A percentile compares a stretch with the other conserved stretches of the same genome.
Evolutionary conservation across 2,888 invertebrate genomes (phyloP).

Genomic region (Colletes collaris): DNA sequence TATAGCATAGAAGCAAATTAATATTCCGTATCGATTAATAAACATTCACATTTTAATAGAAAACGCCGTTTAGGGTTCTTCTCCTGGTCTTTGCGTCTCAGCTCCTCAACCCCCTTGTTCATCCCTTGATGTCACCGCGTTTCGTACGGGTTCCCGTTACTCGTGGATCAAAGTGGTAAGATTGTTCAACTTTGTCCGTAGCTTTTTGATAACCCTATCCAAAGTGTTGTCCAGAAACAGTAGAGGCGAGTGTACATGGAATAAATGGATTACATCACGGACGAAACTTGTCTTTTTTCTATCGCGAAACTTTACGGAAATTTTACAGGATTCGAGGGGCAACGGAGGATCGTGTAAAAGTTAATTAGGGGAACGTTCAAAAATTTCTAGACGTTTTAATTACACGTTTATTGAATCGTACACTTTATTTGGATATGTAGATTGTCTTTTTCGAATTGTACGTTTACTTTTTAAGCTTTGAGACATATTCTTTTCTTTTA

Average conservation of each 20-base stretch:
- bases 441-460: constrained; percentile 57
- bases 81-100: constrained; percentile 13
- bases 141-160: neutral
- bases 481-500: constrained; percentile 17
- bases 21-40: constrained; percentile 69
- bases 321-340: too few species aligned
- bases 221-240: too few species aligned
- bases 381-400: constrained; percentile 9
- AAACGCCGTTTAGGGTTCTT: constrained; percentile 20
- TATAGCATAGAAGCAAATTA: constrained; percentile 68
- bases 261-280: too few species aligned
- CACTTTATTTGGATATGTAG: constrained; percentile 58
- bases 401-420: constrained; percentile 40
- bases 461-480: constrained; percentile 15
- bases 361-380: neutral
- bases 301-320: too few species aligned
- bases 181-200: neutral
- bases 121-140: neutral
- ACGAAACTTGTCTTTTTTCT: too few species aligned
- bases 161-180: constrained; percentile 26
- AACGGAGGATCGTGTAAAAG: too few species aligned
- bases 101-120: neutral
- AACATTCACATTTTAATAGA: constrained; percentile 78
- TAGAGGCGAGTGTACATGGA: too few species aligned
- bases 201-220: neutral